Evolutionary conservation across 2,888 invertebrate species (phyloP), one percentile per base, ranked within the genome.

Genomic region (Philereme transversata): DNA sequence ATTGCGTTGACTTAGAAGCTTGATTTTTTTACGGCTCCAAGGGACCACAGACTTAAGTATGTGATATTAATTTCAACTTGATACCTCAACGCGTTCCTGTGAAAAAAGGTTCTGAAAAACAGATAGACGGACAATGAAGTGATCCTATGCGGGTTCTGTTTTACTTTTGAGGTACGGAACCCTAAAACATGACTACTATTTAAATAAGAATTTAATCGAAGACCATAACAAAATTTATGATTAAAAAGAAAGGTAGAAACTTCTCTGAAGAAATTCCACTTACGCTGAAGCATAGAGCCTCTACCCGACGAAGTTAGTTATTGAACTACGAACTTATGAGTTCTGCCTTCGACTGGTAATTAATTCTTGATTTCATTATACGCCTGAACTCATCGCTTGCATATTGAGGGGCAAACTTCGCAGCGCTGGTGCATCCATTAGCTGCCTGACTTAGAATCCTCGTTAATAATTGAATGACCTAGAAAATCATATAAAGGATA

Each of bases 301-400:
- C 52, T 45, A 45, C 52, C 44, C 44, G 9, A 5, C 53, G 34
- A 51, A 57, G 40, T 51, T 51, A 34, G 51, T 43, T 40, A 8
- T 53, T 44, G 11, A 60, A 50, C 53, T 54, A 36, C 41, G 44
- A 51, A 36, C 54, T 51, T 41, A 40, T 48, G 46, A 51, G 49
- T 45, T 54, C 35, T 55, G 62, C 55, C 36, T 48, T 47, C 11
- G 41, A 46, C 49, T 52, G 48, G 40, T 62, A 46, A 59, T 63
- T 56, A 63, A 63, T 63, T 63, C 45, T 62, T 48, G 55, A 59
- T 62, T 59, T 56, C 9, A 56, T 45, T 52, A 55, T 51, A 40
- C 36, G 47, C 48, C 10, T 34, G 33, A 55, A 45, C 22, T 43
- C 43, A n/a, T 9, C 36, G 22, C 47, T 43, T 53, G 53, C 53